These are phyloP conservation scores for Drosophila biarmipes DNA, from an alignment of 1,140 invertebrate species.

Conservation along the genomic window DNA sequence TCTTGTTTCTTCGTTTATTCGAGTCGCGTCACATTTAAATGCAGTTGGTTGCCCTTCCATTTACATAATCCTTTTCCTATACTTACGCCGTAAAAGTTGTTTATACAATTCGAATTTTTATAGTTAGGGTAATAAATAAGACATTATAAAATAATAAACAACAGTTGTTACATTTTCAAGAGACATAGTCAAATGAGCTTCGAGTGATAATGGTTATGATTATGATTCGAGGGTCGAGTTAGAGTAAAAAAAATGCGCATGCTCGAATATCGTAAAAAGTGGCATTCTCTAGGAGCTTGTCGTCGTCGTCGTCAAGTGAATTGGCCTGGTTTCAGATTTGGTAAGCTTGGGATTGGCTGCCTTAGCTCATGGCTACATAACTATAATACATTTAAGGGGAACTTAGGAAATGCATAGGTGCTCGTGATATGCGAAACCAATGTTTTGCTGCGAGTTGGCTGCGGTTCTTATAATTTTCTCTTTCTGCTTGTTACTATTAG, in stretches of 20 bases:
- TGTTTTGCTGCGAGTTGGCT: conserved; percentile 36
- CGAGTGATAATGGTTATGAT: conserved; percentile 46
- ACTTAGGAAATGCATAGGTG: conserved; percentile 64
- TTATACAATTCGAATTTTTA: conserved; percentile 70
- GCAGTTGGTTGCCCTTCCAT: conserved; percentile 62
- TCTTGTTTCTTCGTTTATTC: conserved; percentile 66
- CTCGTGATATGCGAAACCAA: conserved; percentile 77
- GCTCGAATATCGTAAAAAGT: conserved; percentile 64
- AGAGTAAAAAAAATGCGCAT: conserved; percentile 52
- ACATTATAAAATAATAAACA: conserved; percentile 79
- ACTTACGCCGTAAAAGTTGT: conserved; percentile 72
- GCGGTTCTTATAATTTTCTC: conserved; percentile 34
- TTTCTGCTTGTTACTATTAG: conserved; percentile 61
- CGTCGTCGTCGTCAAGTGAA: conserved; percentile 48
- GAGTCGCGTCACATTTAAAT: conserved; percentile 78
- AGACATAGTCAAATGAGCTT: conserved; percentile 60
- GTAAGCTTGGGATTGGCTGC: conserved; percentile 38
- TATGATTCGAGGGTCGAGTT: conserved; percentile 55
- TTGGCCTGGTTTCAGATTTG: conserved; percentile 40
- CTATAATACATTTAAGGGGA: conserved; percentile 76
- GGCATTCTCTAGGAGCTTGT: conserved; percentile 44
- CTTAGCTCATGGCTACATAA: conserved; percentile 54
- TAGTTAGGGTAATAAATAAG: conserved; percentile 81
- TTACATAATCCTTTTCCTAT: conserved; percentile 63
- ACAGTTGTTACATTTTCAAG: conserved; percentile 72